A percentile compares a stretch with the other conserved stretches of the same genome.
Evolutionary conservation across 1,140 invertebrate genomes (phyloP).

Genomic region (Conus ventricosus): DNA sequence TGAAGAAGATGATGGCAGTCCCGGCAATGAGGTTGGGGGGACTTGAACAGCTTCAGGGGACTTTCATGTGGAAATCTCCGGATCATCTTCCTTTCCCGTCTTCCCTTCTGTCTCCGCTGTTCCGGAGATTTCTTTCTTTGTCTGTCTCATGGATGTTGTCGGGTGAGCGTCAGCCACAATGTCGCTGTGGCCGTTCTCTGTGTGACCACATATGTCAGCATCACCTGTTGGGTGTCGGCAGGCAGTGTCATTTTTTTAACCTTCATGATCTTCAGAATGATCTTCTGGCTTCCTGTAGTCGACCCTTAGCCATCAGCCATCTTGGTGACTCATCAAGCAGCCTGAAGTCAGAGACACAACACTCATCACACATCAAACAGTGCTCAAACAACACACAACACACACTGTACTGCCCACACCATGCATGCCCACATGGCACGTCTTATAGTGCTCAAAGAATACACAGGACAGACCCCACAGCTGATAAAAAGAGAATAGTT

Average conservation of each 20-base stretch:
- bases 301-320: slow-evolving; percentile 50
- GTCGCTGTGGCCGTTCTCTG: background rate
- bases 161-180: slow-evolving; percentile 79
- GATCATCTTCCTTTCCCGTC: background rate
- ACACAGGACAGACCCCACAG: too few relatives aligned
- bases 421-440: too few relatives aligned
- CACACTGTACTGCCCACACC: too few relatives aligned
- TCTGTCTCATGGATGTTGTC: slow-evolving; percentile 66
- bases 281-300: slow-evolving; percentile 45
- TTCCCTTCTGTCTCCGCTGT: slow-evolving; percentile 7
- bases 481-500: too few relatives aligned
- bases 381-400: too few relatives aligned
- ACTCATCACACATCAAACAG: too few relatives aligned
- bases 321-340: slow-evolving; percentile 52
- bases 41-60: background rate
- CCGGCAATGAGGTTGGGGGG: too few relatives aligned
- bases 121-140: slow-evolving; percentile 51
- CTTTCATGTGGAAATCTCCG: background rate
- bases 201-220: background rate
- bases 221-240: background rate
- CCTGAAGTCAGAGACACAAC: slow-evolving; percentile 5
- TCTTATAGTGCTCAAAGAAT: too few relatives aligned
- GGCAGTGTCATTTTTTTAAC: slow-evolving; percentile 40
- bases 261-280: slow-evolving; percentile 45
- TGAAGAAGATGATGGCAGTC: background rate